phyloP scores from a whole-genome alignment of 2,888 invertebrate genomes.

The Tipula confusa region DNA sequence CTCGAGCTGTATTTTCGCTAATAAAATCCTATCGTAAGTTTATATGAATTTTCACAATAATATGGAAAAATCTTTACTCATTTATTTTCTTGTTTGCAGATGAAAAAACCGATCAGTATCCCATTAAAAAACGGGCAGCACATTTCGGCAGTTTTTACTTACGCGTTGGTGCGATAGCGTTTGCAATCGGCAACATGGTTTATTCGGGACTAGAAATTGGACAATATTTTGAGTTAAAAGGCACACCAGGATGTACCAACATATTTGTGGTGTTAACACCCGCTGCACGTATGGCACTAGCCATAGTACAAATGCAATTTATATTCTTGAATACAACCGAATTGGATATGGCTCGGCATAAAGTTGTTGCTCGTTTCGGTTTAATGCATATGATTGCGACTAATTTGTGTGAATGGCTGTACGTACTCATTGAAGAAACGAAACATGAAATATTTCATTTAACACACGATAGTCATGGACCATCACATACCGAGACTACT shows the following conservation, averaged over 20 bases:
- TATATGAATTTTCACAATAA: not conserved
- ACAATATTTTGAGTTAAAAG: conserved; percentile 68
- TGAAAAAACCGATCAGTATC: conserved; percentile 46
- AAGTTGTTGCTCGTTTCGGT: conserved; percentile 77
- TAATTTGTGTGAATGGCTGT: conserved; percentile 89
- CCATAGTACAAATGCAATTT: conserved; percentile 88
- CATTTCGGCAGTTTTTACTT: conserved; percentile 84
- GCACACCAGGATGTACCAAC: conserved; percentile 57
- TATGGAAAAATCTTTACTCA: no score
- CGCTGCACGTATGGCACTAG: conserved; percentile 73
- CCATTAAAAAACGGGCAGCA: conserved; percentile 47
- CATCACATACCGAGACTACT: conserved; percentile 37
- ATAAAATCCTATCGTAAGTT: conserved; percentile 53
- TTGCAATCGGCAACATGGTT: conserved; percentile 63
- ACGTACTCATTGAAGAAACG: conserved; percentile 81
- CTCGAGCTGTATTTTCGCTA: conserved; percentile 59
- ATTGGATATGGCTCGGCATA: conserved; percentile 61
- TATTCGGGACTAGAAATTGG: conserved; percentile 68
- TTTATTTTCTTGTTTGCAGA: no score
- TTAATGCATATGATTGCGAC: conserved; percentile 89
- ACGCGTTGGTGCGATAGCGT: conserved; percentile 68
- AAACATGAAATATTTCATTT: conserved; percentile 79
- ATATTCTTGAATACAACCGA: conserved; percentile 85
- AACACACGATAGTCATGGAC: conserved; percentile 44
- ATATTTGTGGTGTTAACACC: conserved; percentile 72